phyloP scores from a whole-genome alignment of 2,888 invertebrate species.

The Tiliacea aurago region DNA sequence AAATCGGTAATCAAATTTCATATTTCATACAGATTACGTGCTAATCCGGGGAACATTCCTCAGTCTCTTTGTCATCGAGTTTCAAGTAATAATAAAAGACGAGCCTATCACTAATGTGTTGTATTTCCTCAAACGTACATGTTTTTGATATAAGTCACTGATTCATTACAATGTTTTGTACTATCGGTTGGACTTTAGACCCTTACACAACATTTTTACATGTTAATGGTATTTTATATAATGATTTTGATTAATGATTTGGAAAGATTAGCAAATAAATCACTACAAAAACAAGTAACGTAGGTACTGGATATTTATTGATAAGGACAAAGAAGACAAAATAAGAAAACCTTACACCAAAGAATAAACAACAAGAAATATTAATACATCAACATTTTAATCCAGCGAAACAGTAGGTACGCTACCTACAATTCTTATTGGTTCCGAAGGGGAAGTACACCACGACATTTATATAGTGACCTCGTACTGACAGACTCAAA shows the following conservation, averaged over 20 bases:
- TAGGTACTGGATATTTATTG: too few species aligned
- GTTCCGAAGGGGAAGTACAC: neutral
- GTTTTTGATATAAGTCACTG: conserved; percentile 4
- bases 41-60: conserved; percentile 2
- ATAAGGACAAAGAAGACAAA: neutral
- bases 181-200: conserved; percentile 30
- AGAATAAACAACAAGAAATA: neutral
- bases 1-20: neutral
- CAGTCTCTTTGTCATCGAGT: conserved; percentile 16
- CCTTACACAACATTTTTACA: neutral
- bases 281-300: neutral
- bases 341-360: neutral
- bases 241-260: neutral
- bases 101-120: neutral
- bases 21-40: conserved; percentile 6
- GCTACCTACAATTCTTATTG: conserved; percentile 7
- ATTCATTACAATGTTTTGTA: conserved; percentile 18
- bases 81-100: conserved; percentile 21
- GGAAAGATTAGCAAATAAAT: neutral
- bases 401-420: conserved; percentile 8
- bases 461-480: conserved; percentile 18
- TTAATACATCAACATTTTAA: neutral
- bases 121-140: conserved; percentile 27
- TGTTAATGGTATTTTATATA: neutral
- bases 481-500: conserved; percentile 37